Evolutionary conservation across 2,113 vertebrate species (phyloP).

Genomic region (Uria aalge): DNA sequence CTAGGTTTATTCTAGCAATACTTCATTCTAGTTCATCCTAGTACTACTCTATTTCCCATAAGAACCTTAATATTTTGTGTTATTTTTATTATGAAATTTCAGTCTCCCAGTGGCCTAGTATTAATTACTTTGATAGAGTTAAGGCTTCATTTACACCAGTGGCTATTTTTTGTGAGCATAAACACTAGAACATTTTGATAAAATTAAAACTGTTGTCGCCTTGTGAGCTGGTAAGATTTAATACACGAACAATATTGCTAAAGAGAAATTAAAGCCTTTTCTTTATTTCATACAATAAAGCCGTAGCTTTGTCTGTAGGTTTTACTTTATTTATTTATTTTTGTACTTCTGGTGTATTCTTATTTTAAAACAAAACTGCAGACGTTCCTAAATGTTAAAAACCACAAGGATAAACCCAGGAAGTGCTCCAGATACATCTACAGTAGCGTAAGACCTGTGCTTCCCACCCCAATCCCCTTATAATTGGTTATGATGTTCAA

Average conservation of each 20-base stretch:
- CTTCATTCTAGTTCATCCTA: background rate
- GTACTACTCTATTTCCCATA: background rate
- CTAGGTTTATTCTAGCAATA: conserved; percentile 2
- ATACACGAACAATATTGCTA: background rate
- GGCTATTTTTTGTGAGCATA: conserved; percentile 50
- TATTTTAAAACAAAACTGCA: conserved; percentile 12
- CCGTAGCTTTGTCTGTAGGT: background rate
- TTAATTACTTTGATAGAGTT: conserved; percentile 68
- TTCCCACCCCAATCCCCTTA: background rate
- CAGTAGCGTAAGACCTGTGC: background rate
- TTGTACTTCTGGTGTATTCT: background rate
- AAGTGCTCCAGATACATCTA: conserved; percentile 22
- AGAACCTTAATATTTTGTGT: conserved; percentile 33
- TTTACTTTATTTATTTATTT: background rate
- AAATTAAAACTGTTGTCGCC: conserved; percentile 61
- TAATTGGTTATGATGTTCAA: conserved; percentile 63
- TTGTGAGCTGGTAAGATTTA: conserved; percentile 48
- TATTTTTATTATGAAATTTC: background rate
- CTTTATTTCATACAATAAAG: conserved; percentile 2
- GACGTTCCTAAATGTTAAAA: background rate
- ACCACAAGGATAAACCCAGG: background rate
- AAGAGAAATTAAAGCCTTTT: background rate
- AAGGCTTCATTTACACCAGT: conserved; percentile 52
- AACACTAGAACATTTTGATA: conserved; percentile 44
- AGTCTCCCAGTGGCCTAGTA: conserved; percentile 9